Conservation (phyloP, 2,888 invertebrate genomes). For the Ariolimax columbianus region DNA sequence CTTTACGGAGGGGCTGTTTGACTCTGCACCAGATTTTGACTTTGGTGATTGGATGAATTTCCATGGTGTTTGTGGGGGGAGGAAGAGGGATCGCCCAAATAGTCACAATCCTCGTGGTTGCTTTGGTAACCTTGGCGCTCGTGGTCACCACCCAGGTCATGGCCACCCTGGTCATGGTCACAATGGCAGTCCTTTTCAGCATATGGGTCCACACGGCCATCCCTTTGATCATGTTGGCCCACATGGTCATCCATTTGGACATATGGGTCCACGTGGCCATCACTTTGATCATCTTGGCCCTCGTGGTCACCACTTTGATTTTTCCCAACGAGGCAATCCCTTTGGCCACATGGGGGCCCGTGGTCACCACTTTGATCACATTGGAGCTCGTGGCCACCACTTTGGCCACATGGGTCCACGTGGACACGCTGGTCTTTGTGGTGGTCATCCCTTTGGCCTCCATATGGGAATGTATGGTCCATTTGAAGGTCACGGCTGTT, state of each 20-base stretch:
- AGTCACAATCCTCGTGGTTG: not conserved
- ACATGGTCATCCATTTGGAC: not conserved
- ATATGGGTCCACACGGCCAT: not conserved
- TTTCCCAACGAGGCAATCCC: too few species aligned
- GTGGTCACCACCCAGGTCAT: not conserved
- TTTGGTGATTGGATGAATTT: not conserved
- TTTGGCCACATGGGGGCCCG: too few species aligned
- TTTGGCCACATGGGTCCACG: not conserved
- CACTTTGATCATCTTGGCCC: not conserved
- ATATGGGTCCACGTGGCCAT: too few species aligned
- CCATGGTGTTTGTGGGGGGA: not conserved
- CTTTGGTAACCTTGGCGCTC: not conserved
- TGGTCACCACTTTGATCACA: not conserved
- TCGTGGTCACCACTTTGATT: too few species aligned
- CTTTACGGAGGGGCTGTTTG: not conserved
- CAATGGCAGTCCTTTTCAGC: not conserved
- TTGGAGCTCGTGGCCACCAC: not conserved
- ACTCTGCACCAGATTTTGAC: not conserved
- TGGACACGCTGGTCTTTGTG: not conserved
- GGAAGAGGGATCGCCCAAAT: not conserved
- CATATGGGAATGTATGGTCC: not conserved
- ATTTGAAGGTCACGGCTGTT: not conserved
- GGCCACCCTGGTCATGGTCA: too few species aligned
- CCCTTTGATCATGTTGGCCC: not conserved
- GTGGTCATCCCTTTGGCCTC: constrained; percentile 3